phyloP scores from a whole-genome alignment of 2,797 vertebrate species.

The Selene dorsalis region DNA sequence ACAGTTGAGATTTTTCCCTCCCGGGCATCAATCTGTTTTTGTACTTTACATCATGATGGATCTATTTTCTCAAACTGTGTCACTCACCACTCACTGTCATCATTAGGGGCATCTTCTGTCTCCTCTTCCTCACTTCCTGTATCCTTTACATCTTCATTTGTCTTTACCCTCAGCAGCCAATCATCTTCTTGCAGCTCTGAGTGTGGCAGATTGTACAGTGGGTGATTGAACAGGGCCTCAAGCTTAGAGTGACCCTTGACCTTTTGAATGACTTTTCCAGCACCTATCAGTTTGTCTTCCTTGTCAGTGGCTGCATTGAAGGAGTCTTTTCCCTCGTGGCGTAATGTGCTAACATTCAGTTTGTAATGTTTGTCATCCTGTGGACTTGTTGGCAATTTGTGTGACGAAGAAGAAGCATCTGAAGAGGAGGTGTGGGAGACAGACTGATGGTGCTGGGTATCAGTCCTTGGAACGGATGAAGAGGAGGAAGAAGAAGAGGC shows the following conservation, averaged over 20 bases:
- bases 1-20: not conserved
- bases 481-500: constrained; percentile 56
- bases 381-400: constrained; percentile 32
- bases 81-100: constrained; percentile 74
- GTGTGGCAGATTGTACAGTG: constrained; percentile 83
- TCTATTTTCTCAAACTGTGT: not conserved
- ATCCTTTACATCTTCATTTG: constrained; percentile 62
- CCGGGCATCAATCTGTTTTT: not conserved
- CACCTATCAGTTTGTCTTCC: constrained; percentile 31
- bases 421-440: constrained; percentile 59
- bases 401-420: constrained; percentile 52
- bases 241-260: constrained; percentile 75
- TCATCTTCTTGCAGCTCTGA: constrained; percentile 81
- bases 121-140: constrained; percentile 46
- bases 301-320: constrained; percentile 7
- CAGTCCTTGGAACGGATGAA: constrained; percentile 45
- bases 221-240: constrained; percentile 84
- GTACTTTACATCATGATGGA: not conserved
- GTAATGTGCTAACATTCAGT: not conserved
- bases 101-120: constrained; percentile 1
- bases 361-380: constrained; percentile 26
- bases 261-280: constrained; percentile 14
- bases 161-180: constrained; percentile 84
- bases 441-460: constrained; percentile 21
- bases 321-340: constrained; percentile 5